phyloP scores from a whole-genome alignment of 2,113 vertebrate species.

The Danio rerio region GRCz12tu NC_133198.1:33517001-33517500 shows the following conservation, averaged over 20 bases:
- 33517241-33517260: conserved; percentile 28
- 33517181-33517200: conserved; percentile 76
- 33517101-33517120: conserved; percentile 72
- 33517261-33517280: conserved; percentile 5
- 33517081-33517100: conserved; percentile 67
- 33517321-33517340: conserved; percentile 27
- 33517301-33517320: not conserved
- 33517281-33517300: conserved; percentile 12
- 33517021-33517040: conserved; percentile 56
- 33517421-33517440: conserved; percentile 59
- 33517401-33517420: conserved; percentile 61
- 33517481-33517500: conserved; percentile 73
- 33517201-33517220: conserved; percentile 73
- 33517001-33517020: conserved; percentile 66
- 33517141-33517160: conserved; percentile 62
- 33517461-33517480: conserved; percentile 70
- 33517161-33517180: conserved; percentile 73
- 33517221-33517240: conserved; percentile 74
- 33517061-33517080: conserved; percentile 66
- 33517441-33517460: conserved; percentile 62
- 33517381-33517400: conserved; percentile 50
- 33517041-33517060: conserved; percentile 69
- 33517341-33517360: conserved; percentile 2
- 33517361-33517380: not conserved
- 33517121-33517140: conserved; percentile 82